A percentile compares a stretch with the other conserved stretches of the same genome.
phyloP scores from a whole-genome alignment of 2,113 vertebrate genomes.

The Nestor notabilis region DNA sequence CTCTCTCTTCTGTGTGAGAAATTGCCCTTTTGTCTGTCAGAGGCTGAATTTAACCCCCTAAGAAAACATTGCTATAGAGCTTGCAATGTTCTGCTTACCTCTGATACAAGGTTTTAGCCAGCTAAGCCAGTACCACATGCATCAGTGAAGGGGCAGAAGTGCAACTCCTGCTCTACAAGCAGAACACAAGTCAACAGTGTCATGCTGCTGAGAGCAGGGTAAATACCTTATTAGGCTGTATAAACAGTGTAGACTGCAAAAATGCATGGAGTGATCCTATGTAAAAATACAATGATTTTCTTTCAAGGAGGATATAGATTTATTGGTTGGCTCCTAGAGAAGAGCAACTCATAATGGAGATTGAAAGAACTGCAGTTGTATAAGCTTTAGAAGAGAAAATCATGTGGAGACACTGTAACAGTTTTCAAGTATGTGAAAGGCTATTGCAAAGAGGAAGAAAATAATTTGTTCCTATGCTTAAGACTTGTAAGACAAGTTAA shows the following conservation, averaged over 20 bases:
- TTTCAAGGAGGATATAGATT: neutral
- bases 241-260: neutral
- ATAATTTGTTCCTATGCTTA: neutral
- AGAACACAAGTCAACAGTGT: neutral
- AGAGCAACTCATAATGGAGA: neutral
- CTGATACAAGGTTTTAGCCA: neutral
- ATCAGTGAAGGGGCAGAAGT: neutral
- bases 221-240: neutral
- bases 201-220: neutral
- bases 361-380: neutral
- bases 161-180: neutral
- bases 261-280: neutral
- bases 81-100: neutral
- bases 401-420: accelerated
- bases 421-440: neutral
- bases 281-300: conserved; percentile 27
- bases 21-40: neutral
- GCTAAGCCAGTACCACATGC: accelerated
- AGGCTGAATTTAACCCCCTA: neutral
- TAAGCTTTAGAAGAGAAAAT: neutral
- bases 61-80: neutral
- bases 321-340: neutral
- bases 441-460: neutral
- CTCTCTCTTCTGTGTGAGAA: neutral
- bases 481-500: neutral